phyloP scores from a whole-genome alignment of 2,888 invertebrate genomes.

The Cephus nigrinus region DNA sequence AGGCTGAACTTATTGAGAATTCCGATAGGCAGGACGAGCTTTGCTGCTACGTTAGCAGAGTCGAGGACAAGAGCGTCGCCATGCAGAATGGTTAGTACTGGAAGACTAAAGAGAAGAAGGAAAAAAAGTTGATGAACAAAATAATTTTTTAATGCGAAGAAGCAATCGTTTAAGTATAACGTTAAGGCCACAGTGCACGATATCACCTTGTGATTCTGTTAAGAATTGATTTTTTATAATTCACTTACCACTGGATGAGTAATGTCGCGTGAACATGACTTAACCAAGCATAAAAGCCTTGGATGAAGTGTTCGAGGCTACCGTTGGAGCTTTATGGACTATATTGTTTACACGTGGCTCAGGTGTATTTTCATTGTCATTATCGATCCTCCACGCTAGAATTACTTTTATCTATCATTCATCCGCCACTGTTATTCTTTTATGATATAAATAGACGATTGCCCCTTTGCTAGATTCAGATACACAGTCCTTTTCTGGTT shows the following conservation, averaged over 20 bases:
- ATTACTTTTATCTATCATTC: background rate
- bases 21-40: slow-evolving; percentile 96
- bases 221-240: background rate
- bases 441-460: background rate
- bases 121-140: too few relatives aligned
- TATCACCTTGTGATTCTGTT: background rate
- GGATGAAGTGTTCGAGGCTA: background rate
- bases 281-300: background rate
- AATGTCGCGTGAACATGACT: background rate
- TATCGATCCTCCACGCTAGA: background rate
- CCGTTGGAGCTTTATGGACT: background rate
- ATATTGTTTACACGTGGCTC: background rate
- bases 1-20: slow-evolving; percentile 96
- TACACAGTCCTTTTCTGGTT: background rate
- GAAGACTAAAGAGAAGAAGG: background rate
- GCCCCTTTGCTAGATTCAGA: background rate
- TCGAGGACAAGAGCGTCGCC: slow-evolving; percentile 95
- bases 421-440: background rate
- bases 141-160: background rate
- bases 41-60: slow-evolving; percentile 96
- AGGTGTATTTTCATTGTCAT: background rate
- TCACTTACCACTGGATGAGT: background rate
- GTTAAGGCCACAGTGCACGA: background rate
- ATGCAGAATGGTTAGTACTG: slow-evolving; percentile 89
- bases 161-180: background rate